phyloP scores from a whole-genome alignment of 2,797 vertebrate genomes.

The Anniella stebbinsi region DNA sequence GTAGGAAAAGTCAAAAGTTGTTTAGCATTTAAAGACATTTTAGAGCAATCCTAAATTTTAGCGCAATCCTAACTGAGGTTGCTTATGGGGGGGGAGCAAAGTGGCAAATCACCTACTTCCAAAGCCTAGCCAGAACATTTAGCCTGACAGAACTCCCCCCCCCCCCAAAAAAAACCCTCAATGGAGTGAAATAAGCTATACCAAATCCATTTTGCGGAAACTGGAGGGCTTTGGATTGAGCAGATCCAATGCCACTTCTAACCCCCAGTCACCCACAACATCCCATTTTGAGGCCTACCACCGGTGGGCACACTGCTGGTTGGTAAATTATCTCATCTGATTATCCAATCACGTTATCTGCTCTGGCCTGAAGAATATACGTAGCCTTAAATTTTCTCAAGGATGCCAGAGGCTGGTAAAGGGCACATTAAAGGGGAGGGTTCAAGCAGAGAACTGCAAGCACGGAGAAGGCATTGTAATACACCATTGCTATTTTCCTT shows the following conservation, averaged over 20 bases:
- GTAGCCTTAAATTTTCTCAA: too few relatives aligned
- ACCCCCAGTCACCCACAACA: neutral
- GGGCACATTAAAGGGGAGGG: too few relatives aligned
- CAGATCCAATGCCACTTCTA: neutral
- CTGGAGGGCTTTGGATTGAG: neutral
- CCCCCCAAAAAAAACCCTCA: too few relatives aligned
- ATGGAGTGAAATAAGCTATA: neutral
- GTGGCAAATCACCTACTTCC: neutral
- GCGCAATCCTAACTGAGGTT: neutral
- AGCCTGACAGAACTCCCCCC: neutral
- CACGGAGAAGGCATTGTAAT: too few relatives aligned
- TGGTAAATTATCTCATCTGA: too few relatives aligned
- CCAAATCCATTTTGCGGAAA: neutral
- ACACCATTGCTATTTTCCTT: too few relatives aligned
- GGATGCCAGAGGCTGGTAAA: too few relatives aligned
- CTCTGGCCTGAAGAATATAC: too few relatives aligned
- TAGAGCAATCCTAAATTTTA: neutral
- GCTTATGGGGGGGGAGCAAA: neutral
- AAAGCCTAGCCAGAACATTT: neutral
- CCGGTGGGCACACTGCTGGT: too few relatives aligned
- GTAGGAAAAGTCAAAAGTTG: neutral
- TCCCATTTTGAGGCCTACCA: neutral
- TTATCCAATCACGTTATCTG: too few relatives aligned
- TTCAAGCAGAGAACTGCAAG: too few relatives aligned
- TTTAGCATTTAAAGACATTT: neutral